Base-by-base conservation (phyloP, 2,888 invertebrate genomes). In the Archips xylosteana region DNA sequence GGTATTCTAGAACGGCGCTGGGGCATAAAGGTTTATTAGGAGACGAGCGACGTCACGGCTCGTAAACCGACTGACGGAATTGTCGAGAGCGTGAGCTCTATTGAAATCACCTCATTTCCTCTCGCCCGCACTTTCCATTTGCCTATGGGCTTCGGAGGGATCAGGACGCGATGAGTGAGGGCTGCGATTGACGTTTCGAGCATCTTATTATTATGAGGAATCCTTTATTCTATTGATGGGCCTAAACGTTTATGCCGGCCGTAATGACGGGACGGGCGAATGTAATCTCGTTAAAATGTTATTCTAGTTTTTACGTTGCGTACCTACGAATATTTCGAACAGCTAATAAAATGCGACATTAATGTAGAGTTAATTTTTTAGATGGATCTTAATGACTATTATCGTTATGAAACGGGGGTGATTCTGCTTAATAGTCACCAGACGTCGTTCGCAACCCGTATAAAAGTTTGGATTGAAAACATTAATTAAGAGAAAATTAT, bases 31-130 rank as follows among this genome's bases (percentile, higher is more conserved):
- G 74, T 74, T 74, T 74, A 76, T 76, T 75, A 77, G 71, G 70
- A 71, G 66, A 67, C 64, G 61, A 70, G 74, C 51, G 70, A 69
- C 73, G 71, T 74, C 64, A 54, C 70, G 32, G 63, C 71, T 73
- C 61, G 69, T 71, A 74, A 70, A 70, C 12, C 66, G 74, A 69
- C 73, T 76, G 75, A 73, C 73, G 69, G 59, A 57, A 68, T 63
- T 74, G 75, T 75, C 34, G 54, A 72, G 69, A 66, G 73, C 67
- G 66, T 65, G 73, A 65, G 51, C 49, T 34, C 72, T 76, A 75
- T 76, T 76, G 76, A 76, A 77, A 75, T 72, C 59, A 65, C 64
- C 57, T 57, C 65, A 67, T 74, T 75, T 73, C 74, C 71, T 71
- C 63, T 59, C 66, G 54, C 23, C 62, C 59, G 70, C 64, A 71